A percentile compares a stretch with the other conserved stretches of the same genome.
These are phyloP conservation scores for Psophia crepitans DNA, from an alignment of 2,113 vertebrate species.

Conservation along the genomic window DNA sequence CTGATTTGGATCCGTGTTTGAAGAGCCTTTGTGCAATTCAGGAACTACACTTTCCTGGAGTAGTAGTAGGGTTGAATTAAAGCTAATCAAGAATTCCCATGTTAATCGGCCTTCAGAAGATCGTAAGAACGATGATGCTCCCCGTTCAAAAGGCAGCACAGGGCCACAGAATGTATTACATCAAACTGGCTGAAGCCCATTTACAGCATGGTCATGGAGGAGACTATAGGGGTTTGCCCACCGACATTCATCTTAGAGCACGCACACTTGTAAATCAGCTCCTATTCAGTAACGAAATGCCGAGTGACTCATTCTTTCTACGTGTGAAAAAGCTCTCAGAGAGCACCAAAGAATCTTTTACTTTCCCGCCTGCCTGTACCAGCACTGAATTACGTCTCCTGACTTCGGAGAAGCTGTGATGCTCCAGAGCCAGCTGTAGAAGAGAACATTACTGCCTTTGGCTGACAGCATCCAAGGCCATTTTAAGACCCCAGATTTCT, in stretches of 20 bases:
- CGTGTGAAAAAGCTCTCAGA: conserved; percentile 15
- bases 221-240: conserved; percentile 11
- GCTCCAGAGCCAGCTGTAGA: not conserved
- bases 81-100: conserved; percentile 43
- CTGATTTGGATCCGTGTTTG: not conserved
- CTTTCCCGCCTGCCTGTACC: conserved; percentile 18
- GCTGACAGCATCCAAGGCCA: not conserved
- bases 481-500: not conserved
- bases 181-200: conserved; percentile 22
- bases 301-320: conserved; percentile 46
- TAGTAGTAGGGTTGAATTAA: conserved; percentile 21
- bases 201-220: conserved; percentile 3
- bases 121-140: conserved; percentile 18
- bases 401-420: not conserved
- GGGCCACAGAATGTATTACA: not conserved
- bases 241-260: not conserved
- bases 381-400: not conserved
- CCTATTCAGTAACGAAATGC: conserved; percentile 34
- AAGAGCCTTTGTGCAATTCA: conserved; percentile 22
- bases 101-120: conserved; percentile 20
- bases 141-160: conserved; percentile 29
- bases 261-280: conserved; percentile 41
- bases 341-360: conserved; percentile 24
- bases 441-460: not conserved
- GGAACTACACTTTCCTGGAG: conserved; percentile 22